These are phyloP conservation scores for Spheniscus humboldti DNA, from an alignment of 2,797 vertebrate species.

Conservation along the genomic window DNA sequence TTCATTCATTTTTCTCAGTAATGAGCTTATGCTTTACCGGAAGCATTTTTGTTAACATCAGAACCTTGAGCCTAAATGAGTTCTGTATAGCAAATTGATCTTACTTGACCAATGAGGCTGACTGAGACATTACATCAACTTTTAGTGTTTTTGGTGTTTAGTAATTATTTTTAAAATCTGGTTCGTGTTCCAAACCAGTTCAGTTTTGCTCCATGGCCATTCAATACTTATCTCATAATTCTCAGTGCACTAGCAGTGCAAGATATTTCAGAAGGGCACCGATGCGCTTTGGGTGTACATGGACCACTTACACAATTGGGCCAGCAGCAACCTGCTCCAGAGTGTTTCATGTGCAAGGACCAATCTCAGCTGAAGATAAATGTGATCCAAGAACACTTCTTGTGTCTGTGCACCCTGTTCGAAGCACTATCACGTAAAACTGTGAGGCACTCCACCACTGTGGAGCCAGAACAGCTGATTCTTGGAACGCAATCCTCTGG, in stretches of 20 bases:
- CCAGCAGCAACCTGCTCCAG: not conserved
- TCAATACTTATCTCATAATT: not conserved
- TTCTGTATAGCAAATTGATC: not conserved
- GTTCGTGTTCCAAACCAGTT: not conserved
- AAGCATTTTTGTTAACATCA: not conserved
- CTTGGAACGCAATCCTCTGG: not conserved
- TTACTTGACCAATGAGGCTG: not conserved
- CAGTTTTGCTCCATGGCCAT: not conserved
- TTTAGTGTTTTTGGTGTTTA: not conserved
- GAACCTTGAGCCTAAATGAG: not conserved
- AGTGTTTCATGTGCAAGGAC: not conserved
- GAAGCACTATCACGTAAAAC: not conserved
- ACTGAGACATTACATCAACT: not conserved
- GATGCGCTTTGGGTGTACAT: not conserved
- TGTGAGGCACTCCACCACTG: accelerated
- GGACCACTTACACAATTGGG: not conserved
- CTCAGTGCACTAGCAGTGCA: not conserved
- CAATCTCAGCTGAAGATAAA: not conserved
- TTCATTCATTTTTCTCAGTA: not conserved
- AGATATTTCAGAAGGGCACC: not conserved
- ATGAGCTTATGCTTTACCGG: not conserved
- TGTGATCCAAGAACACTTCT: not conserved
- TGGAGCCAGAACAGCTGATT: not conserved
- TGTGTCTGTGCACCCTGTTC: not conserved
- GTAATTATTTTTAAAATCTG: not conserved